Base-by-base conservation (phyloP, 2,797 vertebrate genomes). In the Rhabdomys pumilio region DNA sequence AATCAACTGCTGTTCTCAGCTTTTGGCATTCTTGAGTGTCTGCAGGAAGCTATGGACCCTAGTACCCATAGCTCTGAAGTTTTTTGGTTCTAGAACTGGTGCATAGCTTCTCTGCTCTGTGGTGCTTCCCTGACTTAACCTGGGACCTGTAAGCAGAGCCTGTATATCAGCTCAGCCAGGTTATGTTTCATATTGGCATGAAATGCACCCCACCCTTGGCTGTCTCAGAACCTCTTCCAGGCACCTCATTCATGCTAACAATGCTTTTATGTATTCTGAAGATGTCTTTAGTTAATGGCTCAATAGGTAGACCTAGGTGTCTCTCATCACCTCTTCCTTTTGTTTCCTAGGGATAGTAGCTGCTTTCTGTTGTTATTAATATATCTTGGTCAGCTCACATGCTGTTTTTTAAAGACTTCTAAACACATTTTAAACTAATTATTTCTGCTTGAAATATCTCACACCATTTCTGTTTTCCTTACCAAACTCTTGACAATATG, bases 401-500 rank as follows among this genome's bases (percentile, higher is more conserved):
- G 75, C 26, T 75, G 9, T 19, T 34, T 65, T 12, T 89, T 86
- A 63, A 8, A 72, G n/a, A 22, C 15, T 61, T 76, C 47, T n/a
- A 82, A 77, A 82, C 17, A 59, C n/a, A 57, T 72, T 79, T 73
- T 6, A 55, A 85, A 72, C 55, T 86, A 87, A 69, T 87, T 11
- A 8, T 26, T 12, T 67, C 26, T 91, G 31, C 53, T 85, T 79
- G 47, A 83, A 96, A 90, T n/a, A 72, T 29, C 20, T 92, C 67
- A 50, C 41, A 24, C 41, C 5, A 29, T 67, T 94, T 98, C 69
- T 90, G 0, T 95, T 96, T 92, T 93, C 19, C 61, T 57, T 72
- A 26, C 7, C 15, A 31, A 26, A 57, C 10, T 26, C 12, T 91
- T 89, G 41, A 67, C 90, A 65, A 57, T 85, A 44, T 7, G 59